These are phyloP conservation scores for Euglossa dilemma DNA, from an alignment of 1,140 invertebrate species.

Conservation along the genomic window DNA sequence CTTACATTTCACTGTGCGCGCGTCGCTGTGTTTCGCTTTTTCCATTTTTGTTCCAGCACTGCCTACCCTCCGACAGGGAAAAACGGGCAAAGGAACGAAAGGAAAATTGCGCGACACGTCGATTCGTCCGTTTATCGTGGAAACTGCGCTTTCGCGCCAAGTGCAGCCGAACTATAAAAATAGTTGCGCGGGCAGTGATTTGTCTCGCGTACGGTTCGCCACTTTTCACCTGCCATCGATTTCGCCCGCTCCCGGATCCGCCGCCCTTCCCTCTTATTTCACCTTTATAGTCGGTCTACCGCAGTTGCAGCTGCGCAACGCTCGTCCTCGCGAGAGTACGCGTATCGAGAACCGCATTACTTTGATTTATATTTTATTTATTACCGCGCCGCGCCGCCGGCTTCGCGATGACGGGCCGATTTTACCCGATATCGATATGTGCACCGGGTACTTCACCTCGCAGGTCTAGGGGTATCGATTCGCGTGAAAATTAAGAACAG, in stretches of 20 bases:
- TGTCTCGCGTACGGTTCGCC: slow-evolving; percentile 55
- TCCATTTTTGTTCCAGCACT: background rate
- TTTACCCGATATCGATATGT: background rate
- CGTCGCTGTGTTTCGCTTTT: no score
- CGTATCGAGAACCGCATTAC: slow-evolving; percentile 13
- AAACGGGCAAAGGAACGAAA: background rate
- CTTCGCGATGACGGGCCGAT: background rate
- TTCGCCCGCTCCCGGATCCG: slow-evolving; percentile 26
- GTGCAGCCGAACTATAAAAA: slow-evolving; percentile 54
- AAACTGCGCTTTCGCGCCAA: slow-evolving; percentile 23
- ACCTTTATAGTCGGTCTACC: slow-evolving; percentile 47
- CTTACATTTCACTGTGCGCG: no score
- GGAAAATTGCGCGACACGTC: background rate
- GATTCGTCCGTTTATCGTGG: slow-evolving; percentile 39
- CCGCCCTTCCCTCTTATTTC: slow-evolving; percentile 44
- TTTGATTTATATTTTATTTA: slow-evolving; percentile 23
- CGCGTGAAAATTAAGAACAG: background rate
- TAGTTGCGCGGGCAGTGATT: slow-evolving; percentile 50
- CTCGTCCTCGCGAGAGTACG: slow-evolving; percentile 16
- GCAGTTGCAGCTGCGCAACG: slow-evolving; percentile 49
- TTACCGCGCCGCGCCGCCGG: background rate
- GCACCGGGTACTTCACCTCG: background rate
- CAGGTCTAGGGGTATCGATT: background rate
- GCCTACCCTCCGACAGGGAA: rapidly evolving
- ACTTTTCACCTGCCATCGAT: slow-evolving; percentile 60